Base-by-base conservation (phyloP, 2,113 vertebrate species). In the Tyrannus savana region DNA sequence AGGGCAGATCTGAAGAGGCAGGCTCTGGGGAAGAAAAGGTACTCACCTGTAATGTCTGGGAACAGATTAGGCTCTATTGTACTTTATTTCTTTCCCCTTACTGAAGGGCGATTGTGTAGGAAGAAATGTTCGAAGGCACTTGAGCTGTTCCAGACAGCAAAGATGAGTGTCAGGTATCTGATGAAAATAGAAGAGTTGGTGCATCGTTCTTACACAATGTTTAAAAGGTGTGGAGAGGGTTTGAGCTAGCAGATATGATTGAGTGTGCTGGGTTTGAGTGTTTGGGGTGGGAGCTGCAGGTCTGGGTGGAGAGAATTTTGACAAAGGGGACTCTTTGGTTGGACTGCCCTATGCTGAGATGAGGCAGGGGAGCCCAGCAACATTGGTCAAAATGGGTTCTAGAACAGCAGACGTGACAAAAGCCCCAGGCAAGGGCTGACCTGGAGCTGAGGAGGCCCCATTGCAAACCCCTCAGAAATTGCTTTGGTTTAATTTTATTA, bases 1-100 rank as follows among this genome's bases (percentile, higher is more conserved):
- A 85, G 49, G 88, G 58, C 75, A 86, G 53, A 84, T 82, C 49
- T 79, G 58, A 94, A 82, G 58, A 76, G 64, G 66, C 31, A 89
- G 35, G 12, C 59, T 71, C 73, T 78, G 46, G 33, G 64, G 68
- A 89, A 71, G 52, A 63, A 73, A 67, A 49, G 35, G 35, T 50
- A 49, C 50, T 80, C 25, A 35, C 31, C 21, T 59, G 14, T 42
- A 76, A 49, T 27, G 63, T 41, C 31, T 46, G 21, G 63, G 63
- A 80, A 80, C 11, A 87, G 56, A 85, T 84, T 31, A 49, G 14
- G 15, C 71, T 82, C 41, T 64, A 15, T 12, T 68, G 33, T 10
- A 28, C 18, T 9, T 33, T 56, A 62, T 55, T 86, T 74, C 52
- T 66, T 72, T 83, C 33, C 19, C 21, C 24, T 89, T 46, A 18